Evolutionary conservation across 2,113 vertebrate species (phyloP), one percentile per base, ranked within the genome.

Genomic region (Dicaeum eximium): DNA sequence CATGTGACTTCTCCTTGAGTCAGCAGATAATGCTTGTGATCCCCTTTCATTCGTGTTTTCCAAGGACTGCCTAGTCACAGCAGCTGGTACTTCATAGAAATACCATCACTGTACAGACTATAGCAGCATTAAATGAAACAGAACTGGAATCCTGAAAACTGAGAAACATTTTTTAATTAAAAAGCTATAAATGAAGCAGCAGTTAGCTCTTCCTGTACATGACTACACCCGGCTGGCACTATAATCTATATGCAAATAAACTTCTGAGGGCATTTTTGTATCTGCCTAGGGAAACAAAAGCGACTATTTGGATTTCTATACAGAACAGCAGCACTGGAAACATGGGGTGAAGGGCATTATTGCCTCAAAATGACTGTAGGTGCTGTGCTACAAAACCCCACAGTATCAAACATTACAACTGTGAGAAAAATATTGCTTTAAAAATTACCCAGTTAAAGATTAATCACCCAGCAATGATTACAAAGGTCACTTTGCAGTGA

Each of bases 201-300:
- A 8, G 67, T 85, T 86, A 95, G 80, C 37, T 86, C 79, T 94
- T 93, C 90, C 80, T 80, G 67, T 87, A 92, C 53, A 47, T 37
- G 91, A 83, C 88, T 93, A 95, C 69, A 92, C 92, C 78, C 4
- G 0, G 69, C 66, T 82, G 53, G 45, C 45, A 74, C 77, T 85
- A 87, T 64, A 95, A 97, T 93, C 95, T 95, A 88, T 60, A 96
- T 94, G 96, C 93, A 96, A 95, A 97, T 92, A 92, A 93, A 81
- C 50, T 73, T 73, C 82, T 88, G 40, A 95, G 67, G 85, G 90
- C 88, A 94, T 88, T 96, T 96, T 72, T 90, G 16, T 89, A 84
- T 86, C 86, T 64, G 64, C 77, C 75, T 48, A 33, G 23, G 80
- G 93, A 95, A 91, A 85, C 11, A 90, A 85, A 92, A 48, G 45